These are phyloP conservation scores for Plumapathes pennacea DNA, from an alignment of 92 coral and sea anemone species.

Conservation along the genomic window DNA sequence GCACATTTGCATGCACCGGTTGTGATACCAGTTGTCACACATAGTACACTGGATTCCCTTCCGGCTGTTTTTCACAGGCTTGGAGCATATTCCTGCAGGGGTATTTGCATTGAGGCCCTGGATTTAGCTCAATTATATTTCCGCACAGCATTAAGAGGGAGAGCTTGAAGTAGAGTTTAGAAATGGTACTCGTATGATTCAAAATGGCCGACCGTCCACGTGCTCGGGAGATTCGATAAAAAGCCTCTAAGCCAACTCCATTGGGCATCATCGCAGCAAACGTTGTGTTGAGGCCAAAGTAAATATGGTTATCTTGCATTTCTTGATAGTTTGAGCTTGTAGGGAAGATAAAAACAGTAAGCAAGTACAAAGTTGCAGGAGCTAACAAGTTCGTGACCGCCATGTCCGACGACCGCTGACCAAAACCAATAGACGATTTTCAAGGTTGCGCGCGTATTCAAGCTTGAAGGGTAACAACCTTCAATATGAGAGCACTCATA, in stretches of 20 bases:
- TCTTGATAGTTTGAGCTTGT: neutral
- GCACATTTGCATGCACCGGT: neutral
- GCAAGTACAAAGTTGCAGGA: neutral
- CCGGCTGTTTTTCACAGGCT: neutral
- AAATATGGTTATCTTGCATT: neutral
- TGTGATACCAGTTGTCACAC: constrained; percentile 3
- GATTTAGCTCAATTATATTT: constrained; percentile 7
- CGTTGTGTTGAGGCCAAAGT: neutral
- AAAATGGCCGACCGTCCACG: neutral
- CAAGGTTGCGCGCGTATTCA: too few relatives aligned
- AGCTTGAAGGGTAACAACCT: too few relatives aligned
- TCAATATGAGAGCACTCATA: too few relatives aligned
- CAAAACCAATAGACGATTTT: too few relatives aligned
- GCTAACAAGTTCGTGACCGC: constrained; percentile 2
- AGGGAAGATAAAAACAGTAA: neutral
- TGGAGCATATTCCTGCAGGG: neutral
- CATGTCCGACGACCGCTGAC: constrained; percentile 6
- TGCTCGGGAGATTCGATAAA: neutral
- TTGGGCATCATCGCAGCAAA: constrained; percentile 25
- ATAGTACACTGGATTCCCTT: constrained; percentile 3
- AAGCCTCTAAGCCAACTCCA: constrained; percentile 15
- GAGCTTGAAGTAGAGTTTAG: too few relatives aligned
- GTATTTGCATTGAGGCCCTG: constrained; percentile 5
- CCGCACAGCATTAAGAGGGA: constrained; percentile 4
- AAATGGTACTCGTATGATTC: neutral